Evolutionary conservation across 2,888 invertebrate species (phyloP).

Genomic region (Cephus runcator): DNA sequence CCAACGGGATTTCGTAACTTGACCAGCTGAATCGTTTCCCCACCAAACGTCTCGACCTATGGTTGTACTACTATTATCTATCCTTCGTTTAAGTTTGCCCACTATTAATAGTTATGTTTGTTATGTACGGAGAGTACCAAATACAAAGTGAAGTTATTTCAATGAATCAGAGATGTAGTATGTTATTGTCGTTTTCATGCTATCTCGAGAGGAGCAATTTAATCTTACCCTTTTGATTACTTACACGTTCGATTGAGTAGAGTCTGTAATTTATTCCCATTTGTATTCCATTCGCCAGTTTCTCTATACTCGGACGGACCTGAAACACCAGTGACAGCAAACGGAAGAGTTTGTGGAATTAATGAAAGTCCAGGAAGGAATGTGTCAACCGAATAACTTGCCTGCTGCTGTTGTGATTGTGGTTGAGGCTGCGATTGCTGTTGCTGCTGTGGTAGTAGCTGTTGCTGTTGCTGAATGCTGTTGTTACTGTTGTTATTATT

Average conservation of each 20-base stretch:
- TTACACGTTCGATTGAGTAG: constrained; percentile 78
- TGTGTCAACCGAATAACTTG: constrained; percentile 8
- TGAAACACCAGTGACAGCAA: constrained; percentile 48
- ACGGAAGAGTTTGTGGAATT: not conserved
- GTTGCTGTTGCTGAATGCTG: not conserved
- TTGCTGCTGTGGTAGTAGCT: not conserved
- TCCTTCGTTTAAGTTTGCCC: not conserved
- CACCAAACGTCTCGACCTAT: constrained; percentile 77
- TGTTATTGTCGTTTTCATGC: not conserved
- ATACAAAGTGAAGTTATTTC: not conserved
- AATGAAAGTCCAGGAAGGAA: not conserved
- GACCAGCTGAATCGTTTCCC: constrained; percentile 78
- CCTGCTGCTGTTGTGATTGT: constrained; percentile 44
- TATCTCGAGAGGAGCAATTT: not conserved
- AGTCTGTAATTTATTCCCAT: constrained; percentile 84
- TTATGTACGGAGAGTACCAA: not conserved
- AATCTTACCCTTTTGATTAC: constrained; percentile 28
- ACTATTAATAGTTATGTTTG: not conserved
- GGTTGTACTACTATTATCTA: not conserved
- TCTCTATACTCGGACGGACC: constrained; percentile 72
- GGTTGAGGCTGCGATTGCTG: not conserved
- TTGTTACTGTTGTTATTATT: not conserved
- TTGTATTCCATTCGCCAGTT: constrained; percentile 77
- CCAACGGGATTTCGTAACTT: constrained; percentile 77
- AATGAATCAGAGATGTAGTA: not conserved